Conservation (phyloP, 2,888 invertebrate genomes). For the Steinernema hermaphroditum region DNA sequence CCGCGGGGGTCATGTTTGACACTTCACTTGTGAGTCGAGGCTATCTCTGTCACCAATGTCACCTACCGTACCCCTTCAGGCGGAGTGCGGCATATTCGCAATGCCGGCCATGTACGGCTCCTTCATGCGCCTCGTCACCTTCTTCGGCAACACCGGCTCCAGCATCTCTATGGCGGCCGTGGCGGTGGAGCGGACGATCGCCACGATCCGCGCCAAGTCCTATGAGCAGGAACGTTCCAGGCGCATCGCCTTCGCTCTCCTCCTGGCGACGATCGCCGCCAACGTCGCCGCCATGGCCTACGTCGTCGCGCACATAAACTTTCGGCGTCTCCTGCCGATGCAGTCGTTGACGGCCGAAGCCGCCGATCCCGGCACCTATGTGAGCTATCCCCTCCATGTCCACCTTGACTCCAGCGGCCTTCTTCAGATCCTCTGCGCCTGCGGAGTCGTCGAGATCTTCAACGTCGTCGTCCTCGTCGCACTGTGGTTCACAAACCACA, state of each 20-base stretch:
- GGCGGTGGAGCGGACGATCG: not conserved
- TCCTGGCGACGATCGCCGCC: not conserved
- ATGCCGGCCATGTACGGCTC: not conserved
- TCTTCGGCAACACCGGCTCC: constrained; percentile 11
- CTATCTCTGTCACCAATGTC: no score
- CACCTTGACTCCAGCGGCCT: not conserved
- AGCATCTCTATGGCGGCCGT: not conserved
- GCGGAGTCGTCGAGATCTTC: not conserved
- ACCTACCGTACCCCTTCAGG: not conserved
- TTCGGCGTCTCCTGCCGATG: not conserved
- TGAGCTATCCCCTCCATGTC: not conserved
- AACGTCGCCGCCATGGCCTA: not conserved
- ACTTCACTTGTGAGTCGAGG: no score
- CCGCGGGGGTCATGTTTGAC: no score
- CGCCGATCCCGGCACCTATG: constrained; percentile 1
- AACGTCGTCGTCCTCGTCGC: not conserved
- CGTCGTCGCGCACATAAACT: not conserved
- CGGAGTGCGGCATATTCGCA: not conserved
- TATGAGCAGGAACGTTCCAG: not conserved
- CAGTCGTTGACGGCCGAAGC: constrained; percentile 18
- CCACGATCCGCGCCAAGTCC: not conserved
- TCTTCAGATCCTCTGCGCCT: not conserved
- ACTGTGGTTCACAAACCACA: not conserved
- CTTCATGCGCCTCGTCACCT: not conserved
- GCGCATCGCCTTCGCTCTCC: not conserved